These are phyloP conservation scores for Orgyia antiqua DNA, from an alignment of 2,888 invertebrate genomes.

Conservation along the genomic window DNA sequence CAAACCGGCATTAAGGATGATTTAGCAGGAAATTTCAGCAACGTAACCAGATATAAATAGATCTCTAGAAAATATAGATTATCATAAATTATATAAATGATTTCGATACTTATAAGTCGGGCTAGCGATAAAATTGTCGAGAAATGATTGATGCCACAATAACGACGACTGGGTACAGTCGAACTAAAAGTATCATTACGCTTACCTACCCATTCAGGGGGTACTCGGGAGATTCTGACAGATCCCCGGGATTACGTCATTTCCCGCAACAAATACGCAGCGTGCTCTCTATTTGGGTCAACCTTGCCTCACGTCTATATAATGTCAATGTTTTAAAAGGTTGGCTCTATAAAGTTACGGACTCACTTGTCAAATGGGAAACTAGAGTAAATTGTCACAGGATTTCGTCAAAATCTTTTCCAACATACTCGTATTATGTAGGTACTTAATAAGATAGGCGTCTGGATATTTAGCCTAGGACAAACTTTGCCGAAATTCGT, in stretches of 20 bases:
- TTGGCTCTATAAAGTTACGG: slow-evolving; percentile 12
- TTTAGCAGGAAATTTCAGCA: no score
- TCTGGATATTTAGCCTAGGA: no score
- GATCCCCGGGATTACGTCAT: slow-evolving; percentile 19
- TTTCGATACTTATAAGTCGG: neutral
- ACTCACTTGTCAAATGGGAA: slow-evolving; percentile 5
- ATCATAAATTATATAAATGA: neutral
- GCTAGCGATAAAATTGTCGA: slow-evolving; percentile 2
- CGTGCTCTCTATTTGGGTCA: slow-evolving; percentile 24
- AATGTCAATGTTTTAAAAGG: slow-evolving; percentile 27
- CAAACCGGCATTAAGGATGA: no score
- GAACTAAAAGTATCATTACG: slow-evolving; percentile 10
- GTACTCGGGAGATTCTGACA: slow-evolving; percentile 9
- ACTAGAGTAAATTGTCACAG: slow-evolving; percentile 5
- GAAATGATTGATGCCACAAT: slow-evolving; percentile 6
- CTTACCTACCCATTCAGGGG: slow-evolving; percentile 7
- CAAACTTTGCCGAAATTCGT: no score
- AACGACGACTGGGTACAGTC: slow-evolving; percentile 2
- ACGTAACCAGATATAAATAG: no score
- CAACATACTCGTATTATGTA: no score
- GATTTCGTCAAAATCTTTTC: slow-evolving; percentile 5
- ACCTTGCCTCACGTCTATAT: slow-evolving; percentile 14
- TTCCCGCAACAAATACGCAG: slow-evolving; percentile 19
- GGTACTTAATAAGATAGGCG: no score
- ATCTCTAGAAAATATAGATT: neutral